phyloP scores from a whole-genome alignment of 2,888 invertebrate genomes.

The Standfussiana lucernea region DNA sequence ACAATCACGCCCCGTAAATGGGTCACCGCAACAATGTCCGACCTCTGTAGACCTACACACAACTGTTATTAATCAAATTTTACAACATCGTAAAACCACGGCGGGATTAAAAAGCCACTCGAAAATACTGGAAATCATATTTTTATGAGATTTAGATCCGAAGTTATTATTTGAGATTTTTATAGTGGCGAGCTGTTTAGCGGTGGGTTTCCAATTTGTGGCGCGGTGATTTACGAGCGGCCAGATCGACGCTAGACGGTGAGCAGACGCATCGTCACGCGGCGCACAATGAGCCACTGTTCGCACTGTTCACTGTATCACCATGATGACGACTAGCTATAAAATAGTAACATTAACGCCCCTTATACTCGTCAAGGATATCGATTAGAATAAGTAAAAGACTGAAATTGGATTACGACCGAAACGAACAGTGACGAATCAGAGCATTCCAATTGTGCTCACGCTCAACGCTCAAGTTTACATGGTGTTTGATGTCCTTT shows the following conservation, averaged over 20 bases:
- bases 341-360: slow-evolving; percentile 69
- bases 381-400: slow-evolving; percentile 53
- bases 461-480: slow-evolving; percentile 27
- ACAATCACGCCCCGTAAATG: slow-evolving; percentile 79
- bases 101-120: slow-evolving; percentile 87
- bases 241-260: slow-evolving; percentile 80
- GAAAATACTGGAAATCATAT: slow-evolving; percentile 87
- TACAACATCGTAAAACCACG: slow-evolving; percentile 88
- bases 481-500: slow-evolving; percentile 44
- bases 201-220: slow-evolving; percentile 87
- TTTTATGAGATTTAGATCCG: slow-evolving; percentile 90
- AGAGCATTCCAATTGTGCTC: slow-evolving; percentile 26
- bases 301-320: slow-evolving; percentile 66
- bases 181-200: slow-evolving; percentile 83
- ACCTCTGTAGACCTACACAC: slow-evolving; percentile 80
- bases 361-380: slow-evolving; percentile 60
- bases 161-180: slow-evolving; percentile 85
- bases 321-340: slow-evolving; percentile 65
- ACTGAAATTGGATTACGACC: slow-evolving; percentile 59
- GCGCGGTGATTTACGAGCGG: slow-evolving; percentile 84
- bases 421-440: slow-evolving; percentile 55
- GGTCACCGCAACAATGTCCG: slow-evolving; percentile 88
- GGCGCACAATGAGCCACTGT: slow-evolving; percentile 71
- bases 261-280: slow-evolving; percentile 78
- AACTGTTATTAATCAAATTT: slow-evolving; percentile 89